A percentile compares a stretch with the other conserved stretches of the same genome.
These are phyloP conservation scores for Trachelus stipa DNA, from an alignment of 2,888 invertebrate genomes.

Conservation along the genomic window DNA sequence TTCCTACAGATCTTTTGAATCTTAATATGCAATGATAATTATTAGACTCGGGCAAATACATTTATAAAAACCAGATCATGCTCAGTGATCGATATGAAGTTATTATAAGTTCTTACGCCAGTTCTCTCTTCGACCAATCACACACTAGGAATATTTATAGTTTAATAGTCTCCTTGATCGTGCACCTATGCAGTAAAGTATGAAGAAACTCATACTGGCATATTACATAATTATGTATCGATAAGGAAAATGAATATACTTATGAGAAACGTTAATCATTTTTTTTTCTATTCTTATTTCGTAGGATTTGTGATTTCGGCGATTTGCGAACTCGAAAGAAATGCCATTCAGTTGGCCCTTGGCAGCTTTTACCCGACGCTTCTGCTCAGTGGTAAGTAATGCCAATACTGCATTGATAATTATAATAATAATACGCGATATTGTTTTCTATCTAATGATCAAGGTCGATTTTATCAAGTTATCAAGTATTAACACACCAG, in stretches of 20 bases:
- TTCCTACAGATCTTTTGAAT: no score
- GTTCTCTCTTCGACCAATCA: constrained; percentile 6
- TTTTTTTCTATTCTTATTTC: constrained; percentile 21
- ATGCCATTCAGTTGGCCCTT: constrained; percentile 92
- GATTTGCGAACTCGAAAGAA: constrained; percentile 89
- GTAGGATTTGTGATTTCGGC: constrained; percentile 89
- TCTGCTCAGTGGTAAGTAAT: constrained; percentile 77
- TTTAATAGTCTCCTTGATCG: no score
- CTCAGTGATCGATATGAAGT: background rate
- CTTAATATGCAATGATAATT: constrained; percentile 1
- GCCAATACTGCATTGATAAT: no score
- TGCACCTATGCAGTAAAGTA: no score
- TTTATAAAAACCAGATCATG: constrained; percentile 10
- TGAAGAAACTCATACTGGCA: no score
- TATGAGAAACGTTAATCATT: no score
- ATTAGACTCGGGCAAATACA: background rate
- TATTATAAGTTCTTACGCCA: background rate
- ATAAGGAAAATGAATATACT: no score
- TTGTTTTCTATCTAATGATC: no score
- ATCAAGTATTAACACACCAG: no score
- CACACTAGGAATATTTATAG: background rate
- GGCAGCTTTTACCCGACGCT: constrained; percentile 96
- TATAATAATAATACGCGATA: no score
- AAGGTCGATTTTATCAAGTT: no score
- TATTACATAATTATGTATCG: no score